These are phyloP conservation scores for Harpalus rufipes DNA, from an alignment of 2,888 invertebrate species.

Conservation along the genomic window DNA sequence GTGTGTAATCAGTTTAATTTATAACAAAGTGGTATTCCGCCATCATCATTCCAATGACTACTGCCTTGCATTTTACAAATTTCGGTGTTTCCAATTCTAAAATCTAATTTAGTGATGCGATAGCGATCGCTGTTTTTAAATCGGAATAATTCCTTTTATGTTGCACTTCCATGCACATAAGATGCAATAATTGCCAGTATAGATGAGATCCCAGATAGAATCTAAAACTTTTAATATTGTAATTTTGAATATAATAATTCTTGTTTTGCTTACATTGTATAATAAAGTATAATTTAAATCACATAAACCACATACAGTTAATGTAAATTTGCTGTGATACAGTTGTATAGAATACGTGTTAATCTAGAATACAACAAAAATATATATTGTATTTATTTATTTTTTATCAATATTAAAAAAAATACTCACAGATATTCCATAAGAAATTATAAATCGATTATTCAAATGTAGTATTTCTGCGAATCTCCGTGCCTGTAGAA, in stretches of 20 bases:
- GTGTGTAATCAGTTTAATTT: too few relatives aligned
- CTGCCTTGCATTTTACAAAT: too few relatives aligned
- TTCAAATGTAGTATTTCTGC: neutral
- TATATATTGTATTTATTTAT: too few relatives aligned
- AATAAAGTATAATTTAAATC: neutral
- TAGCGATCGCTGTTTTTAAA: too few relatives aligned
- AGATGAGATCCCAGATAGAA: neutral
- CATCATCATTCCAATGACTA: too few relatives aligned
- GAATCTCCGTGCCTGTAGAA: neutral
- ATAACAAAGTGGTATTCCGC: too few relatives aligned
- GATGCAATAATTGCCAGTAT: neutral
- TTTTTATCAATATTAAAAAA: neutral
- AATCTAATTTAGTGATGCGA: too few relatives aligned
- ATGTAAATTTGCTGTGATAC: neutral
- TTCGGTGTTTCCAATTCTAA: too few relatives aligned
- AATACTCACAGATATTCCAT: neutral
- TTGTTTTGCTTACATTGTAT: neutral
- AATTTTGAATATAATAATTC: neutral
- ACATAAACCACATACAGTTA: neutral
- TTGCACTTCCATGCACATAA: too few relatives aligned
- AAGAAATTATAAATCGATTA: neutral
- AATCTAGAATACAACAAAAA: neutral
- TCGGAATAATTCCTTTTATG: too few relatives aligned
- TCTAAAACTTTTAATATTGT: neutral
- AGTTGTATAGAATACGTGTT: neutral